Evolutionary conservation across 2,888 invertebrate genomes (phyloP), one percentile per base, ranked within the genome.

Genomic region (Abscondita cerata): DNA sequence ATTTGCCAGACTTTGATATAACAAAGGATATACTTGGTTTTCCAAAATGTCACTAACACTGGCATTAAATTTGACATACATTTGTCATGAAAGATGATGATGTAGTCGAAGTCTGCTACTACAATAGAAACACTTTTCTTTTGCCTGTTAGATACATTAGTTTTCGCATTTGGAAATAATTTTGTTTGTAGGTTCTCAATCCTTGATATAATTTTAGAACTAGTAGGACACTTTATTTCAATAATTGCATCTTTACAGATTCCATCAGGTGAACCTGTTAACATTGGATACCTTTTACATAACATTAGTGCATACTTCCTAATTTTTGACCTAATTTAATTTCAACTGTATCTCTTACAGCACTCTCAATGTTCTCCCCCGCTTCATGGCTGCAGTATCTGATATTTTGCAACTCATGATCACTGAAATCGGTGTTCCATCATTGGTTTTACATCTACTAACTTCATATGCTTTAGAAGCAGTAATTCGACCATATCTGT

Each of bases 401-500:
- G 66, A 52, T 54, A 66, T 47, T 67, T 70, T 52, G 6, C 60
- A 59, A 40, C 70, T 71, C 62, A 71, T 57, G 13, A 73, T 68
- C 4, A 55, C 41, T 0, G 66, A 13, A 15, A 70, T 60, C 18
- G 70, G 56, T n/a, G 68, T 68, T 6, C 68, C 70, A 64, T 72
- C 68, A 57, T 9, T 54, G 0, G 66, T 74, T 50, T 73, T 62
- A 58, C 75, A 76, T 5, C 69, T 54, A 68, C 71, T 73, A 0
- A 72, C 19, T 64, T 75, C 73, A 71, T 54, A 72, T n/a, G 72
- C 71, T 57, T 48, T 41, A 13, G 76, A 75, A 52, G 75, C 75
- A 25, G 74, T 76, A 0, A 76, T 52, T 11, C 74, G 52, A 47
- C 72, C 74, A 69, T 75, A 76, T 48, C 76, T 64, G 11, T 74